Evolutionary conservation across 2,797 vertebrate genomes (phyloP).

Genomic region (Rhinoraja longicauda): DNA sequence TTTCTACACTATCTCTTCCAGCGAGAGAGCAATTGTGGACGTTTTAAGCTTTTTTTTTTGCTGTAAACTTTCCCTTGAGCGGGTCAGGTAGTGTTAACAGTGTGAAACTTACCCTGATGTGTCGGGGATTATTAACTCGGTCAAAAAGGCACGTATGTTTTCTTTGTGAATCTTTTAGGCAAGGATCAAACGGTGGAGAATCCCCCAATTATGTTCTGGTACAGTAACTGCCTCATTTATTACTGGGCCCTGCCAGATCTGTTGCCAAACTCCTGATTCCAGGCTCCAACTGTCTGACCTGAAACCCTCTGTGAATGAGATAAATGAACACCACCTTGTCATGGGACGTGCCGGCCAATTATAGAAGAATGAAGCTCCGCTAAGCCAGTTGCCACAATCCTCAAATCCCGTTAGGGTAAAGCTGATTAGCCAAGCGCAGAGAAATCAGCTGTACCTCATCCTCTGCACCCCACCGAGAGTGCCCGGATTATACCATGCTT

Average conservation of each 20-base stretch:
- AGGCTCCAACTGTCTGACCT: constrained; percentile 10
- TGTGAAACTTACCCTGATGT: constrained; percentile 21
- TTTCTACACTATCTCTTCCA: background rate
- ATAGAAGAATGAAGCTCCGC: constrained; percentile 26
- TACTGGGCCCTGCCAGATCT: background rate
- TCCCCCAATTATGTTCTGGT: constrained; percentile 31
- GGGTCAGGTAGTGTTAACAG: background rate
- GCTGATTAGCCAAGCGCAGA: constrained; percentile 30
- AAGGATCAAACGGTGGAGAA: constrained; percentile 22
- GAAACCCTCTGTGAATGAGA: background rate
- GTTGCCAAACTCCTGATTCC: constrained; percentile 25
- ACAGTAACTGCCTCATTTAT: constrained; percentile 35
- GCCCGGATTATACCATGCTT: constrained; percentile 28
- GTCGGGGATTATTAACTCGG: constrained; percentile 30
- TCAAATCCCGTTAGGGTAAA: constrained; percentile 36
- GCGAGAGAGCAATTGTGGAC: too few species aligned
- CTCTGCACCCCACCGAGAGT: constrained; percentile 1
- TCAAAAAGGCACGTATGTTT: constrained; percentile 38
- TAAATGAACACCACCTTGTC: constrained; percentile 31
- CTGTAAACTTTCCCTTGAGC: constrained; percentile 6
- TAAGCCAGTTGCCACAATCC: constrained; percentile 32
- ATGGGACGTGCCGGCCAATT: constrained; percentile 26
- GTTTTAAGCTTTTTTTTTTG: background rate
- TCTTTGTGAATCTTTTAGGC: constrained; percentile 36
- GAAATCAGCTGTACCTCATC: constrained; percentile 33